These are phyloP conservation scores for Xiphophorus hellerii DNA, from an alignment of 2,113 vertebrate genomes.

Conservation along the genomic window DNA sequence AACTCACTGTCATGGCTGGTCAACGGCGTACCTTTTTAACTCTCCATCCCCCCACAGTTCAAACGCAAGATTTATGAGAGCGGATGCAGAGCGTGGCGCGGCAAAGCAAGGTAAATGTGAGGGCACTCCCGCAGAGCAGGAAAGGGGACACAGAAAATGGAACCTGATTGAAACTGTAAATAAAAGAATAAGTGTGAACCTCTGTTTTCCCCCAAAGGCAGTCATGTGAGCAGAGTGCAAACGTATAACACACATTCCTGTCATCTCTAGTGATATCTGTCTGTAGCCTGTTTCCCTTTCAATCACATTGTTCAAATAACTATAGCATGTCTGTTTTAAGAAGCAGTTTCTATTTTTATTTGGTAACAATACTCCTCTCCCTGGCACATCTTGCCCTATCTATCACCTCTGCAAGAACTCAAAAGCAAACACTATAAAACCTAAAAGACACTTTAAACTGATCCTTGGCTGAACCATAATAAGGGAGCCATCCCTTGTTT, in stretches of 20 bases:
- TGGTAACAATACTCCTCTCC: slow-evolving; percentile 28
- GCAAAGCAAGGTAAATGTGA: slow-evolving; percentile 40
- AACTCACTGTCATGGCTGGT: slow-evolving; percentile 61
- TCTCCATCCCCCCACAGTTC: slow-evolving; percentile 32
- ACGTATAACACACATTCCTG: not conserved
- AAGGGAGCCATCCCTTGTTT: slow-evolving; percentile 29
- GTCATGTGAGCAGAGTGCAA: slow-evolving; percentile 8
- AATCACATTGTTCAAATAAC: slow-evolving; percentile 34
- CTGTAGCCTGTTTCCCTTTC: slow-evolving; percentile 27
- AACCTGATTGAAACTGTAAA: slow-evolving; percentile 59
- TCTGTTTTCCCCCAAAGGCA: slow-evolving; percentile 22
- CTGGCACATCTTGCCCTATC: slow-evolving; percentile 51
- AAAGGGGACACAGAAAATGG: slow-evolving; percentile 38
- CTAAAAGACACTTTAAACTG: slow-evolving; percentile 65
- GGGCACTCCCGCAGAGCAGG: slow-evolving; percentile 32
- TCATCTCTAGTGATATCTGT: slow-evolving; percentile 8
- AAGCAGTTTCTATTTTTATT: slow-evolving; percentile 18
- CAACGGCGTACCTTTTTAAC: slow-evolving; percentile 41
- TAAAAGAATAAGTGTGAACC: slow-evolving; percentile 53
- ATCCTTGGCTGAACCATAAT: slow-evolving; percentile 55
- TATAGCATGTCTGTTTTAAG: slow-evolving; percentile 27
- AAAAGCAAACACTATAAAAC: slow-evolving; percentile 64
- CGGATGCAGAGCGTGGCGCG: slow-evolving; percentile 34
- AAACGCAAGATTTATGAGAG: slow-evolving; percentile 53
- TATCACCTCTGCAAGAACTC: slow-evolving; percentile 44